Evolutionary conservation across 2,888 invertebrate genomes (phyloP).

Genomic region (Portevinia maculata): DNA sequence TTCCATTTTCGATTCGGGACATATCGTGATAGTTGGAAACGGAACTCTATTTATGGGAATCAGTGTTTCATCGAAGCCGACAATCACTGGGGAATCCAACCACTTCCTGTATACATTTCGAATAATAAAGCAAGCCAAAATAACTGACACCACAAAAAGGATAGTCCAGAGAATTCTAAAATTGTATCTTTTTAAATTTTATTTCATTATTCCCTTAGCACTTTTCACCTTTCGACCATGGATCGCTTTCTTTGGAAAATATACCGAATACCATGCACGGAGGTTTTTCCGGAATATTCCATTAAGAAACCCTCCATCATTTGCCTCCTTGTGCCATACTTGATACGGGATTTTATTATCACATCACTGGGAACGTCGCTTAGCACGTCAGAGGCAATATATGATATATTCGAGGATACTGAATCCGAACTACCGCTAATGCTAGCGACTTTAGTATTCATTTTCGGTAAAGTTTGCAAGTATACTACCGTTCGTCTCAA

Average conservation of each 20-base stretch:
- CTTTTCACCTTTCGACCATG: conserved; percentile 79
- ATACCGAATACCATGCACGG: conserved; percentile 81
- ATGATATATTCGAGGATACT: conserved; percentile 10
- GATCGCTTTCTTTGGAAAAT: conserved; percentile 81
- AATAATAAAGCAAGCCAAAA: conserved; percentile 79
- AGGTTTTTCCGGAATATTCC: conserved; percentile 80
- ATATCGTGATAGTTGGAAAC: conserved; percentile 81
- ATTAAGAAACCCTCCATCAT: conserved; percentile 79
- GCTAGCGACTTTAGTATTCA: conserved; percentile 39
- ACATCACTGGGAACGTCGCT: conserved; percentile 81
- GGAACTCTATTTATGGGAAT: conserved; percentile 80
- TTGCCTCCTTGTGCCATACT: conserved; percentile 79
- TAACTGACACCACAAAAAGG: conserved; percentile 79
- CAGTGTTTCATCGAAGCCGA: conserved; percentile 81
- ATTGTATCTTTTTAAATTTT: not conserved
- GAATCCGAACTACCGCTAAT: conserved; percentile 32
- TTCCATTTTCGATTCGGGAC: conserved; percentile 82
- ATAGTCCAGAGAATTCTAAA: conserved; percentile 79
- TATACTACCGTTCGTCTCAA: conserved; percentile 20
- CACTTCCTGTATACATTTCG: conserved; percentile 80
- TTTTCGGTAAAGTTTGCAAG: not conserved
- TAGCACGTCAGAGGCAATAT: conserved; percentile 77
- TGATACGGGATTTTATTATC: conserved; percentile 80
- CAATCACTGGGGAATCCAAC: conserved; percentile 80
- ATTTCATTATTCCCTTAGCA: not conserved